Evolutionary conservation across 2,797 vertebrate species (phyloP).

Genomic region (Galago senegalensis): DNA sequence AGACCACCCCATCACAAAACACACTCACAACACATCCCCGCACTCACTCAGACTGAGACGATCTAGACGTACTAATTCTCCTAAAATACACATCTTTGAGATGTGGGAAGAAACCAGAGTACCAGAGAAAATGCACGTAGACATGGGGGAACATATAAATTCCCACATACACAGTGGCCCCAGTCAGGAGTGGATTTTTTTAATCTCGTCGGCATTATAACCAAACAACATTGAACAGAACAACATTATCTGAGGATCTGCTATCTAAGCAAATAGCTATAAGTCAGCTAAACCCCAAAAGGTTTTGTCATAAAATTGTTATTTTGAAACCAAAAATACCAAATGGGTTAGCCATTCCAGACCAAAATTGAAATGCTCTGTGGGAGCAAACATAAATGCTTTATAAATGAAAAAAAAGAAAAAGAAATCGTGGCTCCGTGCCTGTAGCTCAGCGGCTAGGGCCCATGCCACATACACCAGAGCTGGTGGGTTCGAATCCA

Average conservation of each 20-base stretch:
- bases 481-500: too few species aligned
- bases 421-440: background rate
- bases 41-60: background rate
- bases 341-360: background rate
- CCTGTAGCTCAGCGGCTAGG: too few species aligned
- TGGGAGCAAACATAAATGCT: background rate
- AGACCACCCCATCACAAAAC: background rate
- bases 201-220: background rate
- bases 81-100: background rate
- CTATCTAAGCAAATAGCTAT: background rate
- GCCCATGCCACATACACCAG: too few species aligned
- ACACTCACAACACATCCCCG: background rate
- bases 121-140: background rate
- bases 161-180: background rate
- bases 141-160: background rate
- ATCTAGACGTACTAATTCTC: background rate
- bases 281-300: background rate
- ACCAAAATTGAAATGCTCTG: background rate
- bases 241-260: background rate
- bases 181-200: background rate
- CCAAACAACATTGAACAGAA: background rate
- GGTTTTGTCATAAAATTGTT: background rate
- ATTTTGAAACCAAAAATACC: slow-evolving; percentile 33
- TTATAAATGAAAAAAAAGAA: slow-evolving; percentile 36
- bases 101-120: background rate